Percentiles rank a stretch among this genome's conserved stretches.
These are phyloP conservation scores for Sitodiplosis mosellana DNA, from an alignment of 1,140 invertebrate species.

Conservation along the genomic window DNA sequence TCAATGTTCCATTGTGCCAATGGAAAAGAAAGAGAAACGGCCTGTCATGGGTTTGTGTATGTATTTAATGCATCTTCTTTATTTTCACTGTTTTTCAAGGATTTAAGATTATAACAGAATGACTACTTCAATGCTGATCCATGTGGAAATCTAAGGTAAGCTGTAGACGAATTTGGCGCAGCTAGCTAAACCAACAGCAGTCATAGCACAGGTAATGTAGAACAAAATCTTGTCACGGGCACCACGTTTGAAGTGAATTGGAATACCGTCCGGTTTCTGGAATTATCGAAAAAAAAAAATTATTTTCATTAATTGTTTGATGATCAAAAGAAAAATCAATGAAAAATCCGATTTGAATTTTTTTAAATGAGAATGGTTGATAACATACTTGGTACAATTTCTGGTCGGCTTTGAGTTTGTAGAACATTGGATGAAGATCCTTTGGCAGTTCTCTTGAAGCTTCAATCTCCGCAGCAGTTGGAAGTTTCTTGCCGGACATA, in stretches of 20 bases:
- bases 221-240: conserved; percentile 33
- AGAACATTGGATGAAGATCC: conserved; percentile 16
- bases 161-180: conserved; percentile 21
- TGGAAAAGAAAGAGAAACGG: too few relatives aligned
- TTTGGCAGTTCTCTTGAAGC: not conserved
- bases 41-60: too few relatives aligned
- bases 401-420: conserved; percentile 13
- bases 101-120: too few relatives aligned
- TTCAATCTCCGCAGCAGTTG: not conserved
- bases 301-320: not conserved
- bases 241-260: conserved; percentile 40
- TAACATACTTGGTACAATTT: conserved; percentile 19
- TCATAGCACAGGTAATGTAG: conserved; percentile 24
- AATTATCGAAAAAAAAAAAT: not conserved
- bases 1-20: too few relatives aligned
- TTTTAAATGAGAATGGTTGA: conserved; percentile 19
- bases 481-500: too few relatives aligned
- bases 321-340: not conserved
- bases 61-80: too few relatives aligned
- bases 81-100: too few relatives aligned
- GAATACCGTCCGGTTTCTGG: conserved; percentile 26
- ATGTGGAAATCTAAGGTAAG: conserved; percentile 2
- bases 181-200: conserved; percentile 24
- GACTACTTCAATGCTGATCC: too few relatives aligned
- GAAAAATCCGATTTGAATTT: conserved; percentile 3